Evolutionary conservation across 2,797 vertebrate species (phyloP), one percentile per base, ranked within the genome.

Genomic region (Clarias platycephalus): DNA sequence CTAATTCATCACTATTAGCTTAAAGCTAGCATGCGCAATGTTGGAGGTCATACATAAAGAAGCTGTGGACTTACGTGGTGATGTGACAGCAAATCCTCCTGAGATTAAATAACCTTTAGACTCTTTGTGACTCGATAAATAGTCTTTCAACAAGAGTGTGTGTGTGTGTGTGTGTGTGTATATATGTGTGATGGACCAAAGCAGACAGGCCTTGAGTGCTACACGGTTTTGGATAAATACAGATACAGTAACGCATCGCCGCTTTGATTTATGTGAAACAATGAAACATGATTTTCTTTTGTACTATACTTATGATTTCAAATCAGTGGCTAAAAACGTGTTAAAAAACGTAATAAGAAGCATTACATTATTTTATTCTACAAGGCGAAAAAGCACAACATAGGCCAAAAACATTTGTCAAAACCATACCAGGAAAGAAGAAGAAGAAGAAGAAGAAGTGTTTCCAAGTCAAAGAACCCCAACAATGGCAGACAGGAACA

Each of bases 81-180:
- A 62, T 78, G 74, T 87, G 81, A 79, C 84, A 68, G 86, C 76
- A 44, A 80, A 55, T 24, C 31, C 68, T 15, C 40, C 34, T 66
- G 64, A 86, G 82, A 86, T 85, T 53, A 83, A 72, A 85, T 55
- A 81, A 40, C 72, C 62, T 80, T 85, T 74, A 84, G 62, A 24
- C 85, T 68, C 68, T 86, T 81, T 88, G 80, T 58, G 74, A 90
- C 85, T 85, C 84, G 80, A 80, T 82, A 75, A 81, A 84, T 83
- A 83, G 84, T 78, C 83, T 87, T 83, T 80, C 58, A 87, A 76
- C 1, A 28, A 53, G 79, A 4, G 77, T 44, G 24, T 80, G 58
- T 37, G 9, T 37, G 58, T 57, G 55, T 57, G 58, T 37, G 9
- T 37, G 58, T 57, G 55, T 18, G 55, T 57, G 55, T 60, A 22